Conservation (phyloP, 2,113 vertebrate species). For the Pristiophorus japonicus region DNA sequence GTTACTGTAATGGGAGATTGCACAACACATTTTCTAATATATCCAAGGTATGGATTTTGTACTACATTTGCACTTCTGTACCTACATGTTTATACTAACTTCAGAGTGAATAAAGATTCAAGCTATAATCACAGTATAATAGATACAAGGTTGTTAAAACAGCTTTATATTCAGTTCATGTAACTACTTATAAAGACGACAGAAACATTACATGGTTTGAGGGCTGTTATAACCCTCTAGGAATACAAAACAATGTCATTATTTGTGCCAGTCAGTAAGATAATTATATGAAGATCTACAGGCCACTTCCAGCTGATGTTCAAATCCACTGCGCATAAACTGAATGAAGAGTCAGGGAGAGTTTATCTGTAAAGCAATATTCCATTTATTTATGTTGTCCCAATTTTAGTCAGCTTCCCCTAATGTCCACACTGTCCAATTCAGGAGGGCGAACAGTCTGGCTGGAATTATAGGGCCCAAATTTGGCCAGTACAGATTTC, state of each 20-base stretch:
- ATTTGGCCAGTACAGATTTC: too few species aligned
- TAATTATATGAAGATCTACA: not conserved
- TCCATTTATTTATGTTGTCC: not conserved
- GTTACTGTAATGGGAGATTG: not conserved
- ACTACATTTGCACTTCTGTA: not conserved
- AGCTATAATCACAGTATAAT: constrained; percentile 10
- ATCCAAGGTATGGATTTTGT: not conserved
- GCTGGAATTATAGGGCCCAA: too few species aligned
- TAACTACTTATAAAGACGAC: not conserved
- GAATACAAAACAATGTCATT: not conserved
- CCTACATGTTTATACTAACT: not conserved
- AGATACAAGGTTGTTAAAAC: not conserved
- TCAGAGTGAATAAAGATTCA: not conserved
- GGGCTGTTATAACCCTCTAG: not conserved
- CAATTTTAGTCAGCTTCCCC: not conserved
- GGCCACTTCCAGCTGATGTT: not conserved
- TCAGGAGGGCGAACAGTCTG: not conserved
- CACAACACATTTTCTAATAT: not conserved
- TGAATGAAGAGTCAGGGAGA: not conserved
- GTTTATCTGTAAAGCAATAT: not conserved
- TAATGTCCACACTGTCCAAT: not conserved
- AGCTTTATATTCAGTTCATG: not conserved
- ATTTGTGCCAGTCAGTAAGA: not conserved
- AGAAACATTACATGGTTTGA: not conserved
- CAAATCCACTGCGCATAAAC: not conserved